Percentiles rank a stretch among this genome's conserved stretches.
These are phyloP conservation scores for Choreutis nemorana DNA, from an alignment of 2,888 invertebrate species.

Conservation along the genomic window DNA sequence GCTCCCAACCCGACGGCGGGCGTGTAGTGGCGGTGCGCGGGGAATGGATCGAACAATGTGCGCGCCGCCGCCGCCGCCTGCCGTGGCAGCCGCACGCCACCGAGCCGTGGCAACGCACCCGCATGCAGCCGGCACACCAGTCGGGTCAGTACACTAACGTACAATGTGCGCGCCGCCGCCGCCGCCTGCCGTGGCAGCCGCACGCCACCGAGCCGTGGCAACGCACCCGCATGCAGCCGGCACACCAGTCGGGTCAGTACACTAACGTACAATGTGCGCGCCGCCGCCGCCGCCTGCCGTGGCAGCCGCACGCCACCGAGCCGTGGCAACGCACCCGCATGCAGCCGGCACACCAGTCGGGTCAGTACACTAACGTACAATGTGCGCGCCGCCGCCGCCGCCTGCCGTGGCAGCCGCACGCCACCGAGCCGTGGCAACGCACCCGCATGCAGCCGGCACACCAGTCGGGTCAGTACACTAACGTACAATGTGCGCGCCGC, in stretches of 20 bases:
- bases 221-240: slow-evolving; percentile 5
- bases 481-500: slow-evolving; percentile 10
- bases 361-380: no score
- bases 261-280: no score
- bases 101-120: slow-evolving; percentile 37
- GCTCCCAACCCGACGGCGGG: slow-evolving; percentile 41
- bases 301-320: slow-evolving; percentile 65
- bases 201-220: slow-evolving; percentile 63
- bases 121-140: slow-evolving; percentile 4
- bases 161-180: slow-evolving; percentile 18
- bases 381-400: slow-evolving; percentile 26
- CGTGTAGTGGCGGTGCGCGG: slow-evolving; percentile 71
- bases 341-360: slow-evolving; percentile 5
- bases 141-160: no score
- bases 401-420: slow-evolving; percentile 47
- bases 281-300: slow-evolving; percentile 33
- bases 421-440: slow-evolving; percentile 53
- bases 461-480: no score
- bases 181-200: slow-evolving; percentile 38
- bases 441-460: slow-evolving; percentile 4
- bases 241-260: no score
- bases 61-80: slow-evolving; percentile 63
- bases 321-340: slow-evolving; percentile 21
- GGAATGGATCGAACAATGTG: slow-evolving; percentile 79
- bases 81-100: slow-evolving; percentile 73